A percentile compares a stretch with the other conserved stretches of the same genome.
These are phyloP conservation scores for Ctenosaura bakeri DNA, from an alignment of 2,797 vertebrate genomes.

Conservation along the genomic window DNA sequence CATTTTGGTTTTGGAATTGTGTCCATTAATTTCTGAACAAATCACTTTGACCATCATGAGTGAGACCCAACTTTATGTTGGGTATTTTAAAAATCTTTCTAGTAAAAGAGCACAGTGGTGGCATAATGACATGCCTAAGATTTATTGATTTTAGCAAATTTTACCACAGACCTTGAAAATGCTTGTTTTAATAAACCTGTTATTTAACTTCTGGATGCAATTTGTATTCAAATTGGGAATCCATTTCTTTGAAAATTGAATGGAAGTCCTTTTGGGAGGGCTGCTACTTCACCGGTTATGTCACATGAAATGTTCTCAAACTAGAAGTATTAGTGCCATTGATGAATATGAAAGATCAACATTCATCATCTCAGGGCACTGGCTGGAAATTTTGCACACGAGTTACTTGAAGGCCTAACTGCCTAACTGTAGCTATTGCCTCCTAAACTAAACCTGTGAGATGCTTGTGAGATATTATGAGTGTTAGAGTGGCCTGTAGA, in stretches of 20 bases:
- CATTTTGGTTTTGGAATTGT: neutral
- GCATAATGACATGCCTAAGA: slow-evolving; percentile 10
- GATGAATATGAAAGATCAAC: neutral
- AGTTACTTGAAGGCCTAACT: neutral
- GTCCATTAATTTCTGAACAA: neutral
- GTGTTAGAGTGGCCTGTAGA: too few relatives aligned
- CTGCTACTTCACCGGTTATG: neutral
- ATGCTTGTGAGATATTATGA: too few relatives aligned
- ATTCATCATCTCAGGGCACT: neutral
- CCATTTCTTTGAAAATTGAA: neutral
- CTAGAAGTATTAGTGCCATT: neutral
- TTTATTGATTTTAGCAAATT: neutral
- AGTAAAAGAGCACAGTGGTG: neutral
- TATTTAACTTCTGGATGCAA: neutral
- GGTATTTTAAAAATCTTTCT: neutral
- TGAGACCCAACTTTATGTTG: neutral
- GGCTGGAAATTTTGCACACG: neutral
- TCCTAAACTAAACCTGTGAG: neutral
- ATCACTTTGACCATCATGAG: slow-evolving; percentile 13
- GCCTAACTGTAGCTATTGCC: neutral
- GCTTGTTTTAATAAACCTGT: neutral
- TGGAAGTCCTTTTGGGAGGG: neutral
- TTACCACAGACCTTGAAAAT: neutral
- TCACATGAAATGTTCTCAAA: neutral
- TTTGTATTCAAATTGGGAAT: neutral